Base-by-base conservation (phyloP, 1,140 invertebrate species). In the Thrips palmi region DNA sequence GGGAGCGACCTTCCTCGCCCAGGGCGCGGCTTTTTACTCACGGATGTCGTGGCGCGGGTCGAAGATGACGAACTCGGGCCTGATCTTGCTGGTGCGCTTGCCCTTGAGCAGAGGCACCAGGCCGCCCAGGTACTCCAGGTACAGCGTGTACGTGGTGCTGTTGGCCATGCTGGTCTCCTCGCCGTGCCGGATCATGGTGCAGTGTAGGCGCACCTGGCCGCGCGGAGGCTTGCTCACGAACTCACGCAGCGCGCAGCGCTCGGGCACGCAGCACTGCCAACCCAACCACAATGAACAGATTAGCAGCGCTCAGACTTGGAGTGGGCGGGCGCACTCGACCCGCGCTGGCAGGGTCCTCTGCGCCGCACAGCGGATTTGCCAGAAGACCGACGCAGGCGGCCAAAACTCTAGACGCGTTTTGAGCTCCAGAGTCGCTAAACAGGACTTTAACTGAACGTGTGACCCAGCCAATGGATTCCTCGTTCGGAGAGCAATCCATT, bases 41-140 rank as follows among this genome's bases (percentile, higher is more conserved):
- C 77, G 73, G 60, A 73, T 70, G 8, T 66, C 71, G 57, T 92
- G 83, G 1, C n/a, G n/a, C n/a, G 92, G 92, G 63, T 97, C 86
- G 53, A 85, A 97, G 48, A 98, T 97, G 21, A 97, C 84, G 59
- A 98, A 98, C 57, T 97, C 93, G 0, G 94, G 93, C 32, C 89
- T 68, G 33, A 98, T 83, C 63, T 97, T 97, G 52, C 88, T 94
- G 4, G 85, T 93, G 37, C 91, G 63, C 51, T 93, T 86, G 11
- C 92, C 93, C 53, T 96, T 93, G 0, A 98, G 67, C 24, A 98
- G 65, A 1, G 94, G 94, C 33, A 98, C 85, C 7, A 97, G 62
- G 7, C 92, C 93, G 2, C 93, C 93, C 2, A 97, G 63, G 54
- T 97, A 94, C 58, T 97, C 89, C 38, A 97, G 62, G 56, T 97